A percentile compares a stretch with the other conserved stretches of the same genome.
Evolutionary conservation across 2,113 vertebrate species (phyloP).

Genomic region (Equus quagga): DNA sequence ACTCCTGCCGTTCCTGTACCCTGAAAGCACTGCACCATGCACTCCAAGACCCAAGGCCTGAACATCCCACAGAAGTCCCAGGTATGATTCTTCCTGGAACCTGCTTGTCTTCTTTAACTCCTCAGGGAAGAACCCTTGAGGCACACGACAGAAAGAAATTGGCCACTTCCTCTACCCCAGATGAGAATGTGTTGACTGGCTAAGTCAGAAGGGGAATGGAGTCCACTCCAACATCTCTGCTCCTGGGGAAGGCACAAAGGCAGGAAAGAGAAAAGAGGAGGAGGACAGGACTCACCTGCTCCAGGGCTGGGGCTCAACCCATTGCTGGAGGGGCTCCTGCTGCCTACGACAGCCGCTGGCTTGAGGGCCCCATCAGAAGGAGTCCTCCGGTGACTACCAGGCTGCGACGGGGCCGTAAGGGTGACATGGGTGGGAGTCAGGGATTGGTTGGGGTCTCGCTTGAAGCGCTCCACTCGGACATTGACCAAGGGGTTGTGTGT

Average conservation of each 20-base stretch:
- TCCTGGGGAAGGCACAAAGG: neutral
- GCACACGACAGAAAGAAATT: neutral
- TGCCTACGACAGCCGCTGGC: slow-evolving; percentile 83
- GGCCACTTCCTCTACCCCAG: neutral
- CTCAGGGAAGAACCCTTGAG: neutral
- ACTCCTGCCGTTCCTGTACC: neutral
- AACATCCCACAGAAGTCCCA: neutral
- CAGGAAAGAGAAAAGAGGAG: neutral
- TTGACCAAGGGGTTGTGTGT: slow-evolving; percentile 95
- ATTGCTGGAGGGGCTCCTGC: slow-evolving; percentile 87
- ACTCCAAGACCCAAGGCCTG: neutral
- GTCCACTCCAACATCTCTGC: neutral
- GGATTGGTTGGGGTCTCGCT: slow-evolving; percentile 95
- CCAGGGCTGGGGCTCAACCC: slow-evolving; percentile 86
- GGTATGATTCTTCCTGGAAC: neutral
- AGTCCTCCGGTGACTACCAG: slow-evolving; percentile 90
- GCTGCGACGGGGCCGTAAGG: slow-evolving; percentile 86
- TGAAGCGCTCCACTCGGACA: slow-evolving; percentile 96
- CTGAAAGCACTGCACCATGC: fast-evolving
- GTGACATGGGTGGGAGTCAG: slow-evolving; percentile 97
- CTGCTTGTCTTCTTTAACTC: neutral
- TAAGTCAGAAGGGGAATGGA: slow-evolving; percentile 33
- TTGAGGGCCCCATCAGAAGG: slow-evolving; percentile 98
- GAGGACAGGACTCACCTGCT: slow-evolving; percentile 84
- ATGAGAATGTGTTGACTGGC: neutral